A percentile compares a stretch with the other conserved stretches of the same genome.
phyloP scores from a whole-genome alignment of 2,888 invertebrate species.

The Coleophora flavipennella region DNA sequence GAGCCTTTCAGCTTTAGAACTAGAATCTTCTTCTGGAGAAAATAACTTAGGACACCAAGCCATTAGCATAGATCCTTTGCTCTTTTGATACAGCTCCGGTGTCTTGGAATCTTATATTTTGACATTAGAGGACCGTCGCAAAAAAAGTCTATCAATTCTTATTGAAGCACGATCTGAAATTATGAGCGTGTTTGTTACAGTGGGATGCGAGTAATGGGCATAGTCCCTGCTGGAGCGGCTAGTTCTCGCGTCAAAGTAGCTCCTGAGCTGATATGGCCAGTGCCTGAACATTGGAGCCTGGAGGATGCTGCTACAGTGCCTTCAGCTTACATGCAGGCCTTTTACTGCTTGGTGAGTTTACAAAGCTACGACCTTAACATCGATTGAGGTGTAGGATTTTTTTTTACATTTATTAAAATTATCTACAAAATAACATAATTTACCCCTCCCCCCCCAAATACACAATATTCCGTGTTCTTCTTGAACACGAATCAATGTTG shows the following conservation, averaged over 20 bases:
- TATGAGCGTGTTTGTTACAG: slow-evolving; percentile 19
- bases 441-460: too few relatives aligned
- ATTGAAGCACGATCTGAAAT: background rate
- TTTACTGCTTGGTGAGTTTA: slow-evolving; percentile 34
- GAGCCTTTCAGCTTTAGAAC: background rate
- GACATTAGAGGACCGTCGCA: too few relatives aligned
- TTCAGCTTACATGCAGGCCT: slow-evolving; percentile 76
- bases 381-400: too few relatives aligned
- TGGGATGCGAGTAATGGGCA: slow-evolving; percentile 76
- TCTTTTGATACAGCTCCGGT: background rate
- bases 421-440: too few relatives aligned
- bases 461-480: too few relatives aligned
- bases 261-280: slow-evolving; percentile 71
- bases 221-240: slow-evolving; percentile 62
- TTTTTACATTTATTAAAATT: background rate
- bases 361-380: background rate
- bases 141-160: too few relatives aligned
- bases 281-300: slow-evolving; percentile 78
- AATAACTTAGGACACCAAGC: background rate
- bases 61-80: background rate
- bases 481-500: too few relatives aligned
- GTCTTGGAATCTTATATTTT: too few relatives aligned
- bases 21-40: background rate
- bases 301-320: slow-evolving; percentile 84
- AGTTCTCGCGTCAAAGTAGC: slow-evolving; percentile 70